A percentile compares a stretch with the other conserved stretches of the same genome.
These are phyloP conservation scores for Drosophila ananassae DNA, from an alignment of 1,140 invertebrate genomes.

Conservation along the genomic window DNA sequence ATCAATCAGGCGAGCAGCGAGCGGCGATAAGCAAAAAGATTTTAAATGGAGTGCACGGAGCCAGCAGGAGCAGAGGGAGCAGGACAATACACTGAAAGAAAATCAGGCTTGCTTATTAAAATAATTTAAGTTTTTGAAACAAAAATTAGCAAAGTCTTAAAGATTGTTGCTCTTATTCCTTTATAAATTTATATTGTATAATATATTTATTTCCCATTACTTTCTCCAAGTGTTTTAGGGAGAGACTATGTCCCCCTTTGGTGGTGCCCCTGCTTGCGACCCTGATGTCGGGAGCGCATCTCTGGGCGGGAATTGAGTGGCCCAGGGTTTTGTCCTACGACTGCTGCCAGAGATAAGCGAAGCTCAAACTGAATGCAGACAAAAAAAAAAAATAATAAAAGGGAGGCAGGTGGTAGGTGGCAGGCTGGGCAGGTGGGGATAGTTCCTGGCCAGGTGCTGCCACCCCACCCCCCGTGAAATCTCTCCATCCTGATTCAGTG, in stretches of 20 bases:
- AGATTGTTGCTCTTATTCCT: not conserved
- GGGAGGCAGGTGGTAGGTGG: not conserved
- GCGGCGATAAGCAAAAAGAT: slow-evolving; percentile 83
- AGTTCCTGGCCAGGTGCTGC: slow-evolving; percentile 48
- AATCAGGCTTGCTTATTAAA: not conserved
- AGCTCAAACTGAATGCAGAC: slow-evolving; percentile 56
- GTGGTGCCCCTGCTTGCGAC: not conserved
- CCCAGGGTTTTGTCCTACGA: slow-evolving; percentile 48
- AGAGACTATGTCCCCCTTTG: not conserved
- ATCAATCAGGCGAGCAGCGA: slow-evolving; percentile 83
- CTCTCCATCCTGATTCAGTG: slow-evolving; percentile 35
- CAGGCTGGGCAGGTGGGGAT: slow-evolving; percentile 13
- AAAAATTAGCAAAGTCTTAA: no score
- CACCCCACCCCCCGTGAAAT: slow-evolving; percentile 5
- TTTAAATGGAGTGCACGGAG: slow-evolving; percentile 79
- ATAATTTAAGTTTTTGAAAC: not conserved
- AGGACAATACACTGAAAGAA: slow-evolving; percentile 3
- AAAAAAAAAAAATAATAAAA: not conserved
- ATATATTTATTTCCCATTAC: not conserved
- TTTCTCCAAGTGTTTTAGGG: slow-evolving; percentile 8
- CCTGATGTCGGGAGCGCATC: slow-evolving; percentile 39
- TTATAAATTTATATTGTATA: not conserved
- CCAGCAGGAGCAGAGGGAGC: slow-evolving; percentile 9
- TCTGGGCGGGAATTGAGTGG: slow-evolving; percentile 37
- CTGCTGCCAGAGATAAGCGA: slow-evolving; percentile 65